These are phyloP conservation scores for Pituophis catenifer DNA, from an alignment of 2,113 vertebrate genomes.

Conservation along the genomic window DNA sequence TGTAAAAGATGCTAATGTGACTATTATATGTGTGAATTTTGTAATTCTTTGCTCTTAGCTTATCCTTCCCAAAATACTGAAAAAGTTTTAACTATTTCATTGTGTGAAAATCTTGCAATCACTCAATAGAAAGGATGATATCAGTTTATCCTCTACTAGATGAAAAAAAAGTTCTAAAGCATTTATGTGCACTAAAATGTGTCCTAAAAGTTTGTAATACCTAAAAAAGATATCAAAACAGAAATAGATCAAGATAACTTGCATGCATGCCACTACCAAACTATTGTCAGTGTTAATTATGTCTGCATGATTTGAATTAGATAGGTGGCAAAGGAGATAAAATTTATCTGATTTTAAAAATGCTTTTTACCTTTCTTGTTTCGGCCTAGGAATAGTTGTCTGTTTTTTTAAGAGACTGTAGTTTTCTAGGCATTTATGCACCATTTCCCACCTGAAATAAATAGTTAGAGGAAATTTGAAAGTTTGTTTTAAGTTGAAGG, in stretches of 20 bases:
- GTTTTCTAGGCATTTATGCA: background rate
- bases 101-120: background rate
- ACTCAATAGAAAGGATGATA: background rate
- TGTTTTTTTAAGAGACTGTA: background rate
- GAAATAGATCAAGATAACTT: background rate
- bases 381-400: background rate
- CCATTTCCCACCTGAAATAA: background rate
- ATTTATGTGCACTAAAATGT: background rate
- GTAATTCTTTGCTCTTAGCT: background rate
- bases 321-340: background rate
- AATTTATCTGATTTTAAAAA: background rate
- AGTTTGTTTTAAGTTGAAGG: slow-evolving; percentile 27
- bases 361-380: background rate
- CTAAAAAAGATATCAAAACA: background rate
- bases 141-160: background rate
- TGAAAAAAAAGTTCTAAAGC: background rate
- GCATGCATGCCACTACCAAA: too few relatives aligned
- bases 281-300: background rate
- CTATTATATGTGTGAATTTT: background rate
- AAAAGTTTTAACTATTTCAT: background rate
- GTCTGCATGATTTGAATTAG: background rate
- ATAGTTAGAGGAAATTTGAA: background rate
- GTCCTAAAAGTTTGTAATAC: background rate
- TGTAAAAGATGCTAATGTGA: background rate
- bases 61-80: background rate